Evolutionary conservation across 2,113 vertebrate genomes (phyloP), one percentile per base, ranked within the genome.

Genomic region (Poicephalus meyeri): DNA sequence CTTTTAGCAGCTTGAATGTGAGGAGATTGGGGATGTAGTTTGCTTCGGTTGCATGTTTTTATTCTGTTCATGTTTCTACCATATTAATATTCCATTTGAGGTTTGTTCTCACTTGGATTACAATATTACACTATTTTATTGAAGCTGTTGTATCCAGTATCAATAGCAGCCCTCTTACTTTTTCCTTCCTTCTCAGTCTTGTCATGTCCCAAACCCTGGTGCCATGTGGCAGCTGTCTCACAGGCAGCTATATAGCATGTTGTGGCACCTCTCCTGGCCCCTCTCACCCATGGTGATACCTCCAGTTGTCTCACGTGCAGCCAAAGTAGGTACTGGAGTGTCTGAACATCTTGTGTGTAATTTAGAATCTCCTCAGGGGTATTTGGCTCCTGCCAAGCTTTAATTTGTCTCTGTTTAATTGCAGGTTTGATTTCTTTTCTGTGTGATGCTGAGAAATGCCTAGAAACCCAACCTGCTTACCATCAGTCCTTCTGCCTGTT

Each of bases 361-460:
- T 92, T 93, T 89, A 72, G 66, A 89, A 82, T 89, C 73, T 91
- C 91, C 78, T 90, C 44, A 72, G 78, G 87, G 84, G 41, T 69
- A 65, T 92, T 60, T 65, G 70, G 41, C 89, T 80, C 61, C 73
- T 77, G 78, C 47, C 56, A 91, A 80, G 82, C 29, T 88, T 93
- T 90, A 88, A 73, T 95, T 94, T 94, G 74, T 11, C 37, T 91
- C 82, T 92, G 78, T 60, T 95, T 92, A 79, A 56, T 91, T 79
- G 53, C 63, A 89, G 28, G 31, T 53, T 95, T 91, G 24, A 18
- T 69, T 89, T 91, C 19, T 91, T 85, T 91, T 52, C 31, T 76
- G 9, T 31, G 19, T 61, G 41, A 69, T 72, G 56, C 44, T 76
- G 31, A 69, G 80, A 83, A 91, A 41, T 65, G 35, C 28, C 39